Evolutionary conservation across 2,888 invertebrate species (phyloP).

Genomic region (Nasonia oneida): DNA sequence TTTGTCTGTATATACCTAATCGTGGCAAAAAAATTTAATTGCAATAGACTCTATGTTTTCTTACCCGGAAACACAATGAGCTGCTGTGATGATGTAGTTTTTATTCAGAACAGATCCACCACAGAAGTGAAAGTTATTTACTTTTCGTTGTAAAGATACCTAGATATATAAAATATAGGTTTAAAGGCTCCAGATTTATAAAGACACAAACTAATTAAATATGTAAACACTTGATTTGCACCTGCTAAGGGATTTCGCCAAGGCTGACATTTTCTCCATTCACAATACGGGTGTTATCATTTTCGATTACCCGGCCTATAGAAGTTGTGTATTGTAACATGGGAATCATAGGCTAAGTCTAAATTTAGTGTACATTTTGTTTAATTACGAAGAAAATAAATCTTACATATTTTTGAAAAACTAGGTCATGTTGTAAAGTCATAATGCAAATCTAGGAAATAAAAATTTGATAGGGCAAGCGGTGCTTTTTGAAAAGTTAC

Average conservation of each 20-base stretch:
- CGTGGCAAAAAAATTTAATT: too few relatives aligned
- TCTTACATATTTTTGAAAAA: too few relatives aligned
- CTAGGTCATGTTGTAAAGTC: too few relatives aligned
- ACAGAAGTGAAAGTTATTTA: slow-evolving; percentile 54
- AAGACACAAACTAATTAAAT: not conserved
- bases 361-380: too few relatives aligned
- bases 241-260: slow-evolving; percentile 60
- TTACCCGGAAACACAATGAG: slow-evolving; percentile 47
- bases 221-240: slow-evolving; percentile 5
- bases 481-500: too few relatives aligned
- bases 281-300: slow-evolving; percentile 40
- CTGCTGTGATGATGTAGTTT: slow-evolving; percentile 59
- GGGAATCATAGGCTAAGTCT: too few relatives aligned
- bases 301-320: not conserved
- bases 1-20: too few relatives aligned
- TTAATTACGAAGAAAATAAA: too few relatives aligned
- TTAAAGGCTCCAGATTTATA: not conserved
- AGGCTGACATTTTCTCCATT: slow-evolving; percentile 52
- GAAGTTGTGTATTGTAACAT: too few relatives aligned
- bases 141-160: slow-evolving; percentile 51
- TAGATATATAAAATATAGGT: not conserved
- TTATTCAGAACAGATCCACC: slow-evolving; percentile 62
- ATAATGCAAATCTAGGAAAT: too few relatives aligned
- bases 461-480: too few relatives aligned
- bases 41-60: not conserved